A percentile compares a stretch with the other conserved stretches of the same genome.
Evolutionary conservation across 2,888 invertebrate species (phyloP).

Genomic region (Synergus itoensis): DNA sequence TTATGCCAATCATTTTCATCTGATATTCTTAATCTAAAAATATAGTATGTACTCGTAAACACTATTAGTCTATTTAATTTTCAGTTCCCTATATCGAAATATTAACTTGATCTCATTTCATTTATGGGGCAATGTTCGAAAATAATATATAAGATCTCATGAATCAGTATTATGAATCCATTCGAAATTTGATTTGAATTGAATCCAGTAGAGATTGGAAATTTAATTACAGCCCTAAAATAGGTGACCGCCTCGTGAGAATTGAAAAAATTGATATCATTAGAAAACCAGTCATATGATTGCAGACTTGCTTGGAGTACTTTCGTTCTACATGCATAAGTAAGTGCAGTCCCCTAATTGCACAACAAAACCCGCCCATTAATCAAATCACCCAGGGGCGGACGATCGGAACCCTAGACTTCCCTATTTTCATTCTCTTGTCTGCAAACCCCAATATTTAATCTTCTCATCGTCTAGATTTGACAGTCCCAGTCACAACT

Average conservation of each 20-base stretch:
- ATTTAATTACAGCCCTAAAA: neutral
- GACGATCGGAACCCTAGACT: neutral
- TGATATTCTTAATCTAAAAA: neutral
- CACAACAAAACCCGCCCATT: constrained; percentile 27
- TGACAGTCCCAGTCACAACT: neutral
- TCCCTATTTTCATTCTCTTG: constrained; percentile 21
- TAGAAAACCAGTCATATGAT: neutral
- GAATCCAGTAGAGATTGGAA: neutral
- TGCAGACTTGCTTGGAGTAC: neutral
- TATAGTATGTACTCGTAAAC: too few relatives aligned
- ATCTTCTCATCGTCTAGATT: neutral
- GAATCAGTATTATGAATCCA: neutral
- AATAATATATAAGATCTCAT: neutral
- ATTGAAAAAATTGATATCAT: constrained; percentile 4
- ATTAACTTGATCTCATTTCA: neutral
- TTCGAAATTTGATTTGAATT: neutral
- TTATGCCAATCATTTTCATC: neutral
- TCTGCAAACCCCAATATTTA: constrained; percentile 29
- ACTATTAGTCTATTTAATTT: neutral
- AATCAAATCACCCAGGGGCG: constrained; percentile 24
- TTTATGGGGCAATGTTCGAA: neutral
- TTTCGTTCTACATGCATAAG: neutral
- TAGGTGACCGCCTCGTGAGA: constrained; percentile 5
- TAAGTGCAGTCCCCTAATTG: constrained; percentile 25
- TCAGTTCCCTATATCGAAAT: neutral